These are phyloP conservation scores for Octodonta nipae DNA, from an alignment of 2,888 invertebrate genomes.

Conservation along the genomic window DNA sequence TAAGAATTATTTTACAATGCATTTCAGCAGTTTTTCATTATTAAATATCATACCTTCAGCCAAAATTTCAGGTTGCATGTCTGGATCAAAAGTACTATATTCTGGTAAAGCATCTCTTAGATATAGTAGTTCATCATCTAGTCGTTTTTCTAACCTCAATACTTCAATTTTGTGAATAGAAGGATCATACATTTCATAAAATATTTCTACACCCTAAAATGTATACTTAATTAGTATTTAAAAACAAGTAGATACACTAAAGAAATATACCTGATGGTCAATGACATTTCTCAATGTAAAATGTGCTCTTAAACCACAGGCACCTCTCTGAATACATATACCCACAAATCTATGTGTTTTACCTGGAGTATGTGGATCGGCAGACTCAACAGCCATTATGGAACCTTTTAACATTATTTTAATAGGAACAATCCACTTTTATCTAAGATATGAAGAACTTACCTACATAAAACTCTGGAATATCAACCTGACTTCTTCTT, in stretches of 20 bases:
- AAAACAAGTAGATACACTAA: neutral
- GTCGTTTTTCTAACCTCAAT: slow-evolving; percentile 76
- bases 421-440: too few relatives aligned
- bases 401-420: slow-evolving; percentile 55
- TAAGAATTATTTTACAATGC: too few relatives aligned
- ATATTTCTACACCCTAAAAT: slow-evolving; percentile 45
- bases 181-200: slow-evolving; percentile 88
- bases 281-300: slow-evolving; percentile 87
- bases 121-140: slow-evolving; percentile 81
- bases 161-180: slow-evolving; percentile 81
- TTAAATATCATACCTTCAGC: slow-evolving; percentile 47
- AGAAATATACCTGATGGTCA: slow-evolving; percentile 53
- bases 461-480: slow-evolving; percentile 98
- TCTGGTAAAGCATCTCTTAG: slow-evolving; percentile 80
- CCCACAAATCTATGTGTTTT: slow-evolving; percentile 82
- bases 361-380: slow-evolving; percentile 72
- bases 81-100: slow-evolving; percentile 81
- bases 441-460: slow-evolving; percentile 27
- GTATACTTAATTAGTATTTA: neutral
- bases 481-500: slow-evolving; percentile 64
- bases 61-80: slow-evolving; percentile 74
- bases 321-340: slow-evolving; percentile 79
- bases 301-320: slow-evolving; percentile 68
- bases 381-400: slow-evolving; percentile 72
- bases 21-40: too few relatives aligned